Evolutionary conservation across 2,113 vertebrate species (phyloP), one percentile per base, ranked within the genome.

Genomic region (Rhombomys opimus): DNA sequence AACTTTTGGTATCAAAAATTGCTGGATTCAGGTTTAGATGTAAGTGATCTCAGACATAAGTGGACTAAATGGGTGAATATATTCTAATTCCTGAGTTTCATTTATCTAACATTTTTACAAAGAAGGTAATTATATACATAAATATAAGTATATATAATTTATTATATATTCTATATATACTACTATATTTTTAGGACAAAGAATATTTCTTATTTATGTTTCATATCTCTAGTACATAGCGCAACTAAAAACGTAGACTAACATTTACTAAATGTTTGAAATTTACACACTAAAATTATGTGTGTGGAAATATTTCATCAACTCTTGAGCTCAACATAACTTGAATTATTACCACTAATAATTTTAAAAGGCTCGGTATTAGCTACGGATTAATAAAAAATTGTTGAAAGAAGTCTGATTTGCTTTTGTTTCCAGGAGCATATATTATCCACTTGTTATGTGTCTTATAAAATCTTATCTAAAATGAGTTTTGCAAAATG

Each of bases 261-360:
- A 6, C 8, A 86, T 50, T 87, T 80, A 75, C 30, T 65, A 65
- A 50, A 59, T 87, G 9, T 90, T 94, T 96, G 73, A 52, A 87
- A 89, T 93, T 97, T 87, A 63, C 17, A 96, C 75, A 90, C 73
- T 75, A 22, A 87, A 30, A 80, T 87, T 84, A 87, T 81, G 32
- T 59, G 25, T 57, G 1, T 91, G 63, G 80, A 97, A 95, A 85
- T 59, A 76, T 93, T 87, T 93, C 65, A 17, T 50, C 59, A 75
- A 15, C 41, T 89, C 18, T n/a, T 91, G 54, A 52, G 73, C 14
- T 59, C 50, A 72, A 4, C n/a, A 11, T 59, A 80, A 82, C 8
- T 67, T 94, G 76, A 90, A 30, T 78, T 67, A 93, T 70, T 73
- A 30, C 20, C 67, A 67, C 87, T 80, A 76, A 67, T 87, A 27